Percentiles rank a stretch among this genome's conserved stretches.
These are phyloP conservation scores for Oreohelix idahoensis DNA, from an alignment of 1,140 invertebrate species.

Conservation along the genomic window DNA sequence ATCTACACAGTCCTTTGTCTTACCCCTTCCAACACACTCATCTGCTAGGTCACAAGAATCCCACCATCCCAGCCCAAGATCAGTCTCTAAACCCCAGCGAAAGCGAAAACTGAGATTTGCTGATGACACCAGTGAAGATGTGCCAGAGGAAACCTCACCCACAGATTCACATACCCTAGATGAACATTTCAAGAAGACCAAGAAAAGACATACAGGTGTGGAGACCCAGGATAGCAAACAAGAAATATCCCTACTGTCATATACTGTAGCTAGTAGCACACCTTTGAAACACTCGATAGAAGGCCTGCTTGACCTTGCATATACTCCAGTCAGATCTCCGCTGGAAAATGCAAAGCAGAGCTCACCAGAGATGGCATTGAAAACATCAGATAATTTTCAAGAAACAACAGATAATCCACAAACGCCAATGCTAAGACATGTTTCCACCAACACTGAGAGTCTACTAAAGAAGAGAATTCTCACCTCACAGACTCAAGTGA, in stretches of 20 bases:
- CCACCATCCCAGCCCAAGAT: background rate
- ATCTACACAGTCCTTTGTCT: background rate
- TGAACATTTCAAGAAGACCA: background rate
- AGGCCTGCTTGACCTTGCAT: constrained; percentile 48
- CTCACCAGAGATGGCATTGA: constrained; percentile 41
- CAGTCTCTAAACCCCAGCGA: background rate
- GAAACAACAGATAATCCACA: background rate
- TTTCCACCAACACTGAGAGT: constrained; percentile 56
- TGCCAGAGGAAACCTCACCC: background rate
- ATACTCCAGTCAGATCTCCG: constrained; percentile 50
- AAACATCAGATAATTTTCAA: background rate
- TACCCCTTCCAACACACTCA: background rate
- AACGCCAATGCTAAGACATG: constrained; percentile 43
- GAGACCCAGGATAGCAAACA: background rate
- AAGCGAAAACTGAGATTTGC: constrained; percentile 11
- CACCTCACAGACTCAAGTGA: constrained; percentile 53
- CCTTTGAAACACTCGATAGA: constrained; percentile 43
- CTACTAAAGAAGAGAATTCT: constrained; percentile 43
- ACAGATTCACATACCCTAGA: background rate
- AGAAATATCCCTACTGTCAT: constrained; percentile 10
- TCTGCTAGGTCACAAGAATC: background rate
- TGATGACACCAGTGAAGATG: background rate
- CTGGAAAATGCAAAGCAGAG: constrained; percentile 18
- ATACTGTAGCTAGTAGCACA: constrained; percentile 50
- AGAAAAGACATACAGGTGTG: background rate